Base-by-base conservation (phyloP, 2,113 vertebrate genomes). In the Tylochromis polylepis region DNA sequence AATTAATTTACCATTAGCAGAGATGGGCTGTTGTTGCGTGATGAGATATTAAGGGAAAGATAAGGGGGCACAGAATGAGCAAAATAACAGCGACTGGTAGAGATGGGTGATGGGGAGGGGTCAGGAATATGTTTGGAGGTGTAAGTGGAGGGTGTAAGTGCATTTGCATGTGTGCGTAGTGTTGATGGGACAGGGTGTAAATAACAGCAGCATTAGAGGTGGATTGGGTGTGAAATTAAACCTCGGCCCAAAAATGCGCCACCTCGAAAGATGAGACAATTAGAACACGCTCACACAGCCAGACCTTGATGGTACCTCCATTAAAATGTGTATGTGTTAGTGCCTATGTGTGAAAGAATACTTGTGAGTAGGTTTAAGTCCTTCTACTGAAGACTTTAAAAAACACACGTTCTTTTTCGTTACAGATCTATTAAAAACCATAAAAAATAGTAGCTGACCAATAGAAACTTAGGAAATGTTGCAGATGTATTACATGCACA, bases 261-360 rank as follows among this genome's bases (percentile, higher is more conserved):
- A 86, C 83, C 84, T 89, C 70, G 16, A 92, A 87, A 88, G 86
- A 91, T 86, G 87, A 92, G 90, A 90, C 87, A 92, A 87, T 93
- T 87, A 92, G 43, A 88, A 87, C 62, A 72, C 0, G n/a, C 65
- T 85, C 49, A 77, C 79, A 56, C 65, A 82, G 60, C 77, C 81
- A 38, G 90, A 89, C 62, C 79, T 79, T 70, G 87, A 90, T 88
- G 72, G 41, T 83, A 81, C 41, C 80, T 72, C 85, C 83, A 89
- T 91, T 89, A 89, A 75, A 5, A 4, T 59, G 70, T 70, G 85
- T 86, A 83, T 79, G 78, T 56, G 20, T 84, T 31, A 79, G 36
- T 51, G 75, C 79, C 36, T 70, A n/a, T 87, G 1, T 53, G 72
- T n/a, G 11, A 77, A 77, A 62, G 18, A n/a, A 81, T 81, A 62